phyloP scores from a whole-genome alignment of 2,888 invertebrate genomes.

The Doris montereyensis region DNA sequence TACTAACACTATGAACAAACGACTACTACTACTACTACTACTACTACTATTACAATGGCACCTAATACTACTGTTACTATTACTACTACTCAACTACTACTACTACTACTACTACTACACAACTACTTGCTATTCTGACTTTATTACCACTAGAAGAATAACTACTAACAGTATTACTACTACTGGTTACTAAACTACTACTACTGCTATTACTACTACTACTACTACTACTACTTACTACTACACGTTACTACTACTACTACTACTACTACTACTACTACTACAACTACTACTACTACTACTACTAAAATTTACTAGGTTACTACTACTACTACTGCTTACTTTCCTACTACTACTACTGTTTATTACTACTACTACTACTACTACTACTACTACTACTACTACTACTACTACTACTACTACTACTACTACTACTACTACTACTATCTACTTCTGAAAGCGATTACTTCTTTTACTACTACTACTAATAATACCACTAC shows the following conservation, averaged over 20 bases:
- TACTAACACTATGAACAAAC: background rate
- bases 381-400: slow-evolving; percentile 9
- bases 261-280: slow-evolving; percentile 32
- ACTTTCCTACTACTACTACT: background rate
- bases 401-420: slow-evolving; percentile 35
- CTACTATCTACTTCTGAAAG: too few species aligned
- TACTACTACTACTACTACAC: slow-evolving; percentile 9
- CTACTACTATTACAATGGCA: background rate
- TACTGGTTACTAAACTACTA: slow-evolving; percentile 5
- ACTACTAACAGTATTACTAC: slow-evolving; percentile 34
- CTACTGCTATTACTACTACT: background rate
- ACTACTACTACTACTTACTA: slow-evolving; percentile 3
- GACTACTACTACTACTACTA: slow-evolving; percentile 23
- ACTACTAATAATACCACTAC: slow-evolving; percentile 35
- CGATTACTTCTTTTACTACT: slow-evolving; percentile 30
- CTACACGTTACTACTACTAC: slow-evolving; percentile 27
- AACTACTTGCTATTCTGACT: too few species aligned
- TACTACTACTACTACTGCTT: background rate
- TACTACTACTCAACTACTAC: slow-evolving; percentile 25
- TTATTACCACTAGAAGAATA: slow-evolving; percentile 26
- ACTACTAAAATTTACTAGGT: too few species aligned
- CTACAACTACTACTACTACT: slow-evolving; percentile 24
- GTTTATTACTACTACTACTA: background rate
- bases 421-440: slow-evolving; percentile 19
- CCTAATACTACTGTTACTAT: background rate